Evolutionary conservation across 2,113 vertebrate species (phyloP), one percentile per base, ranked within the genome.

Genomic region (Nannospalax galili): DNA sequence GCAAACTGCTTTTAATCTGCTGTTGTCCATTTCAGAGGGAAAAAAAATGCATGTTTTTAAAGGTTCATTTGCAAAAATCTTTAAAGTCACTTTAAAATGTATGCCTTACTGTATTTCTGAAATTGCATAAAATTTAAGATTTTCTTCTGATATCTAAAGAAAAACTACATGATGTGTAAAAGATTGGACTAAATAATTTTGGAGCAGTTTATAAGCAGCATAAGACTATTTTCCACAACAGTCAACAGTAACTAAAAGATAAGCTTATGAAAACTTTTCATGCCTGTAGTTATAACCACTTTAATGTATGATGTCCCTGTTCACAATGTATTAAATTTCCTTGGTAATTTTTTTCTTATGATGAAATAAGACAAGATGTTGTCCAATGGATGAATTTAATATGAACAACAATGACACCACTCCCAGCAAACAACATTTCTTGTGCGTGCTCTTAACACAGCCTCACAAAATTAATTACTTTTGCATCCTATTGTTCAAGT

Each of bases 361-460:
- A 93, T 70, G 64, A 88, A 96, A 92, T 74, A 78, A 95, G 75
- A 93, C 35, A 90, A 84, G n/a, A 85, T 40, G 7, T 77, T 65
- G 12, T 64, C 20, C 40, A 64, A 10, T 15, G 10, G 48, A 93
- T 94, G 42, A 9, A 79, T 2, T 22, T 24, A 91, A 90, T 37
- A 62, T 69, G 74, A 93, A 74, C n/a, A 72, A 82, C 90, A 96
- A 88, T 64, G 37, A 78, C 75, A 94, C 26, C 3, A 64, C 16
- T 92, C 58, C 15, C 37, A 69, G 60, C 24, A 91, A n/a, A 19
- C 28, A 69, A 48, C 9, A 72, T 91, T 78, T 90, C 10, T 70
- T 37, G 12, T 64, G 67, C 30, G 65, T 79, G 6, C 42, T 95
- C 70, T 35, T 69, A 85, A 86, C 48, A 58, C 3, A 81, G 30